Percentiles rank a stretch among this genome's conserved stretches.
Conservation (phyloP, 2,888 invertebrate genomes). For the Drosophila lacicola region DNA sequence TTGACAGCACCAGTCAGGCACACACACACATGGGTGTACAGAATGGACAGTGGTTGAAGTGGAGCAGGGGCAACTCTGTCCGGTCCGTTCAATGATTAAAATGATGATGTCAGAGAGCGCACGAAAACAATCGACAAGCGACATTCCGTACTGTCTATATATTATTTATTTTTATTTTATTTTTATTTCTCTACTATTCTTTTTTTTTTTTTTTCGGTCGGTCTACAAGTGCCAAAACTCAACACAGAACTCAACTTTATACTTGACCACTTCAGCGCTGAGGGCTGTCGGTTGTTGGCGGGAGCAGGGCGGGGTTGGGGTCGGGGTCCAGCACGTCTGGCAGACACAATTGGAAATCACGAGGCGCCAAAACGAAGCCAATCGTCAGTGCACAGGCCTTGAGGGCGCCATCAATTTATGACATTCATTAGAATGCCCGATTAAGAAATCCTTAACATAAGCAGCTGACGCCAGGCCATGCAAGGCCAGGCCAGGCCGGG, state of each 20-base stretch:
- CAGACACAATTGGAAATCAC: slow-evolving; percentile 73
- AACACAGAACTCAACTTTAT: slow-evolving; percentile 72
- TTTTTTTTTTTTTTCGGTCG: slow-evolving; percentile 5
- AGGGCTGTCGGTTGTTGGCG: slow-evolving; percentile 25
- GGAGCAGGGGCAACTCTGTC: slow-evolving; percentile 8
- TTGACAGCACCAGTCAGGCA: slow-evolving; percentile 65
- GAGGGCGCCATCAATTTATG: slow-evolving; percentile 83
- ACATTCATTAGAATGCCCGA: slow-evolving; percentile 85
- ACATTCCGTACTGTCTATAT: slow-evolving; percentile 10
- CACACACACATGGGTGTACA: slow-evolving; percentile 30
- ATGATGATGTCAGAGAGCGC: slow-evolving; percentile 76
- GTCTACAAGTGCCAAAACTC: slow-evolving; percentile 69
- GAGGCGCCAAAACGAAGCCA: slow-evolving; percentile 82
- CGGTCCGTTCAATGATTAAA: slow-evolving; percentile 69
- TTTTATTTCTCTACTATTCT: background rate
- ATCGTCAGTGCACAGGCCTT: slow-evolving; percentile 55
- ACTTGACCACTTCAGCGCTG: slow-evolving; percentile 81
- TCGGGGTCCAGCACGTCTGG: slow-evolving; percentile 16
- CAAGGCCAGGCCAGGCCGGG: no score
- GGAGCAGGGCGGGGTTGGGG: background rate
- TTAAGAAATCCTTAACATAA: slow-evolving; percentile 81
- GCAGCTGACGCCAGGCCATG: slow-evolving; percentile 79
- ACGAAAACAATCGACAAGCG: slow-evolving; percentile 37
- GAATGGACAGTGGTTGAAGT: slow-evolving; percentile 43
- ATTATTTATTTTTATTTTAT: background rate